Base-by-base conservation (phyloP, 2,888 invertebrate species). In the Plemyria rubiginata region DNA sequence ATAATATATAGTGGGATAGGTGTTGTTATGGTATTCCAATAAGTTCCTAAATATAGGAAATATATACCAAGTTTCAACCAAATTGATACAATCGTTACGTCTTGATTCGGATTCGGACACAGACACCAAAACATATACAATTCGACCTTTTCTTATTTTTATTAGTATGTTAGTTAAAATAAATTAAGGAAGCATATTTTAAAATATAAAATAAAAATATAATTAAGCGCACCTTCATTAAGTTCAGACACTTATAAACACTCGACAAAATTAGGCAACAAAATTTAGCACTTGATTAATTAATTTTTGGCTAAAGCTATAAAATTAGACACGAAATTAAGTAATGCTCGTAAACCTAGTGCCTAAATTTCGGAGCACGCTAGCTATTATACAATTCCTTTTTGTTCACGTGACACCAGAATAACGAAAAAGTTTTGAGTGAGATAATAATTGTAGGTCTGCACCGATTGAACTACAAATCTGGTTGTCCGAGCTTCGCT, bases 241-340 rank as follows among this genome's bases (percentile, higher is more conserved):
- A 55, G 13, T 40, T 49, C 40, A 40, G n/a, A 49, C 40, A 29
- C 49, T 9, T 41, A 49, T 49, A 16, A 9, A 12, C 15, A 32
- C 57, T 38, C 40, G 29, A 8, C 16, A 7, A 15, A 28, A 15
- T 55, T 38, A 55, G 15, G 28, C 52, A 48, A 60, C 54, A 48
- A 55, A 62, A 63, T 63, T 65, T 60, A 43, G 57, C 46, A 49
- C 62, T 60, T 66, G 46, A 64, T 65, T 72, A 71, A 72, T 71
- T 70, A 67, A 66, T 66, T 64, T 67, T 58, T 51, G 45, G 13
- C 51, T 40, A 51, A 48, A 43, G 40, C 57, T 52, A 54, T 54
- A 58, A 58, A 61, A 56, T 64, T 56, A 60, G 58, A 54, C 29
- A 60, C 15, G 29, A 53, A 60, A 53, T 60, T 53, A 59, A 59